Base-by-base conservation (phyloP, 2,797 vertebrate genomes). In the Cheirogaleus major region DNA sequence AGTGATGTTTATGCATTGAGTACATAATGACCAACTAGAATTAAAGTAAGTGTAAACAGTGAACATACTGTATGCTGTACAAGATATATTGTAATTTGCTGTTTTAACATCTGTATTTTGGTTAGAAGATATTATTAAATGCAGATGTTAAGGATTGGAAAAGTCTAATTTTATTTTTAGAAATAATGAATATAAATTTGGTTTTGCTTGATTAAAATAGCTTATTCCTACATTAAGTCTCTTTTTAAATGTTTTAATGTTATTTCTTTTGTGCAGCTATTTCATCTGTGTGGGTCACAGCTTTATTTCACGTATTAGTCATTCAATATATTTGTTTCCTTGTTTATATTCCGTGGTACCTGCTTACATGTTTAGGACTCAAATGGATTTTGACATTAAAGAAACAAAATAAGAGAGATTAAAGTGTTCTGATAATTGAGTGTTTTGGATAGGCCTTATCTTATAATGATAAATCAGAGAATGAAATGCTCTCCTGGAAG, bases 111-210 rank as follows among this genome's bases (percentile, higher is more conserved):
- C 98, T 99, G 98, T 98, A 98, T 98, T 98, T 99, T 98, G 98
- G 98, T 98, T 98, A 98, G 98, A 98, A 98, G 96, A 98, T 98
- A 98, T 97, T 98, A 99, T 99, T 98, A 99, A 99, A 98, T 98
- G 97, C 98, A 99, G 98, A 98, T 98, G 98, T 98, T 98, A 98
- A 98, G 98, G 97, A 98, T 98, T 98, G 97, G 97, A 98, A 98
- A 98, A 98, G 98, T 98, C 98, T 98, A 98, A 98, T 98, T 98
- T 98, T 98, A 98, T 98, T 98, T 98, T 99, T 98, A 98, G 97
- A 98, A 98, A 98, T 98, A 98, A 98, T 97, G 87, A 98, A 97
- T 98, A 98, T 97, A 98, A 98, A 98, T 97, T 98, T 98, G 97
- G 67, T 98, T 98, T 98, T 98, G 98, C 95, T 98, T 98, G 98